Percentiles rank a stretch among this genome's conserved stretches.
These are phyloP conservation scores for Neomonachus schauinslandi DNA, from an alignment of 2,113 vertebrate genomes.

Conservation along the genomic window DNA sequence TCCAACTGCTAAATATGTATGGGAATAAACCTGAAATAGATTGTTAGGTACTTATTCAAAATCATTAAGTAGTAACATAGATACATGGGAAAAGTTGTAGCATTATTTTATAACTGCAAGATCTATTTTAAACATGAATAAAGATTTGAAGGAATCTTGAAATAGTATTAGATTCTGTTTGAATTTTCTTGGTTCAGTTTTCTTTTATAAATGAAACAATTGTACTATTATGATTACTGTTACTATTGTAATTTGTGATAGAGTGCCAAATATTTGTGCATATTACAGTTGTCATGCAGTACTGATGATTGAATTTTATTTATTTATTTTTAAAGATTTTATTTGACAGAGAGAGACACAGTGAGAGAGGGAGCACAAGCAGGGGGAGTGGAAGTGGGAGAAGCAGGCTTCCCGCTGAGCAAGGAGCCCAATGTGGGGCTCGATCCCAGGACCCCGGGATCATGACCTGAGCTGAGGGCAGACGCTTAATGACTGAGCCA, in stretches of 20 bases:
- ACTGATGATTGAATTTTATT: slow-evolving; percentile 2
- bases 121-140: slow-evolving; percentile 11
- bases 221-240: neutral
- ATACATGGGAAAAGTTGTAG: neutral
- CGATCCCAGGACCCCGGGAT: too few relatives aligned
- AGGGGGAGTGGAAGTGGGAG: too few relatives aligned
- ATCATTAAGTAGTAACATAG: slow-evolving; percentile 9
- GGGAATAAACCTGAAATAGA: neutral
- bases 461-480: too few relatives aligned
- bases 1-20: neutral
- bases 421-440: too few relatives aligned
- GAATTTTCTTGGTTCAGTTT: slow-evolving; percentile 16
- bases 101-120: neutral
- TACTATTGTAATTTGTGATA: neutral
- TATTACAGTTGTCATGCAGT: neutral
- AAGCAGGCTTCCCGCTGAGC: too few relatives aligned
- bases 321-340: neutral
- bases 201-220: slow-evolving; percentile 18
- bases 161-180: neutral
- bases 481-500: too few relatives aligned
- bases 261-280: neutral
- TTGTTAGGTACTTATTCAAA: neutral
- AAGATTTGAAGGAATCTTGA: slow-evolving; percentile 12
- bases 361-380: too few relatives aligned
- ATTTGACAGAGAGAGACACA: too few relatives aligned